Percentiles rank a stretch among this genome's conserved stretches.
Conservation (phyloP, 2,113 vertebrate genomes). For the Sciurus niger region DNA sequence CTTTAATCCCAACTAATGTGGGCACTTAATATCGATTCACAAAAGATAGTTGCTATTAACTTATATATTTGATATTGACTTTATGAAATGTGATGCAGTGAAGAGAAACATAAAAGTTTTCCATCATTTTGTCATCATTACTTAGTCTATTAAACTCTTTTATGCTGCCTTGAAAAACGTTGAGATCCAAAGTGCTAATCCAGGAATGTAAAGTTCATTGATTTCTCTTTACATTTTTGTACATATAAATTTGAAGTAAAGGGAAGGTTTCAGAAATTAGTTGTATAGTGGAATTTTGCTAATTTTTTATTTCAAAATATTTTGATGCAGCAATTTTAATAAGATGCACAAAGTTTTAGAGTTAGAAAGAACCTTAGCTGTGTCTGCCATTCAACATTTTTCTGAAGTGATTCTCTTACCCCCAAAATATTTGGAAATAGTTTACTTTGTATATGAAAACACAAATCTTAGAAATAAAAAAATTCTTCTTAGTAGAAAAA, state of each 20-base stretch:
- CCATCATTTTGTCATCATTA: slow-evolving; percentile 71
- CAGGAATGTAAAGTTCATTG: slow-evolving; percentile 64
- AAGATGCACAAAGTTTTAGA: slow-evolving; percentile 3
- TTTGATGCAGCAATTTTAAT: neutral
- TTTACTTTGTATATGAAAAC: neutral
- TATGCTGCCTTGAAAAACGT: slow-evolving; percentile 58
- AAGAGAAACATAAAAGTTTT: slow-evolving; percentile 70
- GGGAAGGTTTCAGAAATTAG: neutral
- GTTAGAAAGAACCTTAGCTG: neutral
- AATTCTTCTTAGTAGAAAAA: neutral
- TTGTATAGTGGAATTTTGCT: slow-evolving; percentile 44
- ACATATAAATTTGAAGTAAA: slow-evolving; percentile 39
- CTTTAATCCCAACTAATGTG: slow-evolving; percentile 52
- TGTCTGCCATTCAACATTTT: neutral
- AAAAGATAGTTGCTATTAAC: slow-evolving; percentile 48
- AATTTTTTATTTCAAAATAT: slow-evolving; percentile 44
- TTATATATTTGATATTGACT: slow-evolving; percentile 70
- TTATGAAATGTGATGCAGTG: slow-evolving; percentile 51
- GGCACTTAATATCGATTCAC: slow-evolving; percentile 58
- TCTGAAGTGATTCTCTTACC: neutral
- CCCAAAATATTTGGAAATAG: neutral
- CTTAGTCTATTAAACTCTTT: slow-evolving; percentile 69
- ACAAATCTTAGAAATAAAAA: neutral
- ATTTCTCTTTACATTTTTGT: slow-evolving; percentile 62
- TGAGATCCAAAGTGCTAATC: slow-evolving; percentile 67